phyloP scores from a whole-genome alignment of 2,888 invertebrate genomes.

The Beris chalybata region DNA sequence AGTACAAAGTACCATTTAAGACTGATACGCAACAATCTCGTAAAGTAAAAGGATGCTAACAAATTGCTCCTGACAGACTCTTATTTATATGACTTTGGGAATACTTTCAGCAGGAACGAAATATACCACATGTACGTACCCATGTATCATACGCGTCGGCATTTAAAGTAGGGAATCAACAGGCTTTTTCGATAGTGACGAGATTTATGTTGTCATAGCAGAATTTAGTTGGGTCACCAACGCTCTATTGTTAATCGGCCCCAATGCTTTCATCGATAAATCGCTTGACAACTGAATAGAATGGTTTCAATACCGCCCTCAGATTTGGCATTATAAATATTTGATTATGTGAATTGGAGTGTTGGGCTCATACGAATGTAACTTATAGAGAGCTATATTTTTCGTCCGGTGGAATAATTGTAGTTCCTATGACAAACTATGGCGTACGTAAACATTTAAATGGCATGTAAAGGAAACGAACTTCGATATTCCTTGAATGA shows the following conservation, averaged over 20 bases:
- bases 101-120: neutral
- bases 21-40: neutral
- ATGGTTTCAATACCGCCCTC: slow-evolving; percentile 3
- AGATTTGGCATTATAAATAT: slow-evolving; percentile 24
- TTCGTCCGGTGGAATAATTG: too few species aligned
- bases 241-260: neutral
- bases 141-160: too few species aligned
- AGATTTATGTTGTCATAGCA: slow-evolving; percentile 14
- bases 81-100: slow-evolving; percentile 18
- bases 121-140: neutral
- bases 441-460: too few species aligned
- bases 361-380: slow-evolving; percentile 14
- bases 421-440: too few species aligned
- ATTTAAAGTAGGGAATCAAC: slow-evolving; percentile 16
- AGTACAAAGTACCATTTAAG: neutral
- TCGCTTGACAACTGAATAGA: neutral
- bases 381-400: neutral
- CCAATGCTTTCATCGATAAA: slow-evolving; percentile 14
- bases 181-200: slow-evolving; percentile 16
- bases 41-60: slow-evolving; percentile 5
- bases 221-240: too few species aligned
- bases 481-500: too few species aligned
- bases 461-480: too few species aligned
- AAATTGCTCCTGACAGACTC: slow-evolving; percentile 16
- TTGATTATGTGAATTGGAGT: slow-evolving; percentile 19